A percentile compares a stretch with the other conserved stretches of the same genome.
phyloP scores from a whole-genome alignment of 1,140 invertebrate species.

The Micrasema longulum region DNA sequence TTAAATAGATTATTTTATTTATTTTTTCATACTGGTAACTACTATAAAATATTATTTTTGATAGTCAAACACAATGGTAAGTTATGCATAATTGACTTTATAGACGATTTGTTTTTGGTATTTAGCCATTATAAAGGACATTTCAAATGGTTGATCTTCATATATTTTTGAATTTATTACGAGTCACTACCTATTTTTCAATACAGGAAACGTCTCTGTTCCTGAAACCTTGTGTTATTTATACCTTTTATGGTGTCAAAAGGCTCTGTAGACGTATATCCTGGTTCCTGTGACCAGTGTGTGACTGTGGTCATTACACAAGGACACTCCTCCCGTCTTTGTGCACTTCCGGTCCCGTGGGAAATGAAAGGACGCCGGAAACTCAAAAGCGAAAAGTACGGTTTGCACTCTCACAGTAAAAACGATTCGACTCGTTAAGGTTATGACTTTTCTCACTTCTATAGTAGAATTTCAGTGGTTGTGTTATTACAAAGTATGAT shows the following conservation, averaged over 20 bases:
- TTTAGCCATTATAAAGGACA: too few species aligned
- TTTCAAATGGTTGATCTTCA: too few species aligned
- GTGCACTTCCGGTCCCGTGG: conserved; percentile 25
- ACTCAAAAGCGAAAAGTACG: conserved; percentile 34
- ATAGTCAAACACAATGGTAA: too few species aligned
- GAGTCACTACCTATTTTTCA: too few species aligned
- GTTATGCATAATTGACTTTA: too few species aligned
- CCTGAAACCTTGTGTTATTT: too few species aligned
- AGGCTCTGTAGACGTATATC: neutral
- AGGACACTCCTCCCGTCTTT: conserved; percentile 14
- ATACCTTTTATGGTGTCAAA: conserved; percentile 15
- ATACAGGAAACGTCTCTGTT: too few species aligned
- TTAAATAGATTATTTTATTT: too few species aligned
- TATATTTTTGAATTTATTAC: too few species aligned
- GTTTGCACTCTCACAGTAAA: conserved; percentile 28
- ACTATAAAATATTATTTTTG: too few species aligned
- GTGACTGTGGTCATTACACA: conserved; percentile 13
- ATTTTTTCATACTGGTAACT: too few species aligned
- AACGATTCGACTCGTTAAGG: conserved; percentile 1
- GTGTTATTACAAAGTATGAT: conserved; percentile 15
- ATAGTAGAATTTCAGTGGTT: conserved; percentile 13
- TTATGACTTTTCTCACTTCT: conserved; percentile 14
- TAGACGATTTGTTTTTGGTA: too few species aligned
- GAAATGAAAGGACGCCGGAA: conserved; percentile 28
- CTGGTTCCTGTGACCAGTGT: conserved; percentile 10